Conservation (phyloP, 2,797 vertebrate species). For the Alosa sapidissima region DNA sequence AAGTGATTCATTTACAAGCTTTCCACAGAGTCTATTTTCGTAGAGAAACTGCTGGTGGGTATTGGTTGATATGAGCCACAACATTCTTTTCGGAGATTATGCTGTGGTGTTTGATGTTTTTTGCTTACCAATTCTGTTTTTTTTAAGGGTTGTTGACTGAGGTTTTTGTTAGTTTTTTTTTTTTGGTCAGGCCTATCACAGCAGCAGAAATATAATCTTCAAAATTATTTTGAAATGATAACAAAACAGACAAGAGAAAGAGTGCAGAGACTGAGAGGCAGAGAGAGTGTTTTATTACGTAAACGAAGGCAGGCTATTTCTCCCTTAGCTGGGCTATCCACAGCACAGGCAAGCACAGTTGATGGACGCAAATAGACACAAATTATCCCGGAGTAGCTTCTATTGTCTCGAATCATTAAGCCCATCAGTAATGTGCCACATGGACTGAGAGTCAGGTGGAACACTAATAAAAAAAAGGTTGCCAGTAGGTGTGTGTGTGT, state of each 20-base stretch:
- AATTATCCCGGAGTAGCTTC: slow-evolving; percentile 15
- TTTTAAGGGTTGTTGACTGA: too few relatives aligned
- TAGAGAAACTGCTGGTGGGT: neutral
- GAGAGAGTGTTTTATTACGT: neutral
- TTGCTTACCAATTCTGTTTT: neutral
- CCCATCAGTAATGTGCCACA: neutral
- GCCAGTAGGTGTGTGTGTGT: neutral
- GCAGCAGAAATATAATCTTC: neutral
- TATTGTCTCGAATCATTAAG: slow-evolving; percentile 16
- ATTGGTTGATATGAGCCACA: neutral
- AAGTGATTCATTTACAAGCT: neutral
- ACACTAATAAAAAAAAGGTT: neutral
- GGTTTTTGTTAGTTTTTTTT: neutral
- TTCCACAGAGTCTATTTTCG: neutral
- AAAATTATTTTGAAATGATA: neutral
- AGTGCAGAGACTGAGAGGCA: neutral
- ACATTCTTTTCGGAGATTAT: neutral
- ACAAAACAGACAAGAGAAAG: neutral
- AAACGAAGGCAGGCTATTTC: neutral
- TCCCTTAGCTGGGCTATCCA: neutral
- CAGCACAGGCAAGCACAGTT: neutral
- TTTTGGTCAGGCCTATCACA: neutral
- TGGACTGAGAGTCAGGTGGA: neutral
- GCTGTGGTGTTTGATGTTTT: neutral
- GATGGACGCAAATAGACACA: slow-evolving; percentile 23